Percentiles rank a stretch among this genome's conserved stretches.
These are phyloP conservation scores for Callopanchax toddi DNA, from an alignment of 2,113 vertebrate species.

Conservation along the genomic window DNA sequence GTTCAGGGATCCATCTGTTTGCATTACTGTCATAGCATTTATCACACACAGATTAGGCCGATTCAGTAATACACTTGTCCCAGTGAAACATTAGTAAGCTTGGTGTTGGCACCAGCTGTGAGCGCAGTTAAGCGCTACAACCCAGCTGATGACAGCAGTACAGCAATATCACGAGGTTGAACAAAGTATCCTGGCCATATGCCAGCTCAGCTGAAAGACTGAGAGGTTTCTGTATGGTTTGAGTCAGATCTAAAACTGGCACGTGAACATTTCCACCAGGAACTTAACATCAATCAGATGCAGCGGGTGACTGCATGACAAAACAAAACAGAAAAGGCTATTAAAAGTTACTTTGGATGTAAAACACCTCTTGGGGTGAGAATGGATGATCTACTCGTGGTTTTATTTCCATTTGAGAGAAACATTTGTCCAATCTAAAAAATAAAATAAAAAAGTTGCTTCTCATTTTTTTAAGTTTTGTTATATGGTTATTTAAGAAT, in stretches of 20 bases:
- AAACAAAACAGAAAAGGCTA: background rate
- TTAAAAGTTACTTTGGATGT: background rate
- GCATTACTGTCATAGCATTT: slow-evolving; percentile 45
- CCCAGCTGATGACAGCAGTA: slow-evolving; percentile 49
- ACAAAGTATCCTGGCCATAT: slow-evolving; percentile 34
- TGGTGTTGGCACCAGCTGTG: slow-evolving; percentile 52
- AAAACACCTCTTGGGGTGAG: background rate
- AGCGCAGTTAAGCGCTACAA: slow-evolving; percentile 46
- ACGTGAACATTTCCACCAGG: slow-evolving; percentile 11
- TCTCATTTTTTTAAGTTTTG: too few species aligned
- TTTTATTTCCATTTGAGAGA: background rate
- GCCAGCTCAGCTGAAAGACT: slow-evolving; percentile 37
- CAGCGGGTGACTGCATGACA: slow-evolving; percentile 1
- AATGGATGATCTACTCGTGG: background rate
- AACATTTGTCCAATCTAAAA: too few species aligned
- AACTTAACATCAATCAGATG: slow-evolving; percentile 10
- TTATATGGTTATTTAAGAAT: too few species aligned
- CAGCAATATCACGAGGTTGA: slow-evolving; percentile 32
- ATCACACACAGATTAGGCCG: slow-evolving; percentile 60
- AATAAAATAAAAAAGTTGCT: background rate
- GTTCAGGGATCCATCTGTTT: slow-evolving; percentile 68
- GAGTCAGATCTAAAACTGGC: slow-evolving; percentile 35
- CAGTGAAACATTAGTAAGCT: slow-evolving; percentile 58
- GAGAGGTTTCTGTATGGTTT: slow-evolving; percentile 37
- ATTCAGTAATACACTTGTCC: slow-evolving; percentile 45